Evolutionary conservation across 1,140 invertebrate species (phyloP), one percentile per base, ranked within the genome.

Genomic region (Sitobion miscanthi): DNA sequence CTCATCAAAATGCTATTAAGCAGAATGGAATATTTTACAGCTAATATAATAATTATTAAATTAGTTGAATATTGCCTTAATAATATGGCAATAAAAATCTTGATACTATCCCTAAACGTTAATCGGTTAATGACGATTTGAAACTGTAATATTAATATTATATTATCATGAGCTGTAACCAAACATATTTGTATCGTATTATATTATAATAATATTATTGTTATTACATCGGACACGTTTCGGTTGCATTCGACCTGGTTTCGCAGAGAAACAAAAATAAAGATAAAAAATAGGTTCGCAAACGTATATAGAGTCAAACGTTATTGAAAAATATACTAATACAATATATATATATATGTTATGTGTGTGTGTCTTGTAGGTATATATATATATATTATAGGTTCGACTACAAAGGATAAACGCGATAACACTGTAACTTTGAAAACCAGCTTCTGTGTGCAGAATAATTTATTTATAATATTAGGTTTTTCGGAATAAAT

Each of bases 1-100:
- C 86, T 88, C 86, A 88, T 88, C 86, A 88, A 88, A 88, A 88
- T 49, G 47, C 45, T 88, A 88, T 88, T 88, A 88, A 88, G 47
- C 30, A 7, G 30, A 49, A 49, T 35, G 30, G 86, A 88, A 88
- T 77, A 77, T 88, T 49, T 88, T 30, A 86, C 42, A 86, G 85
- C 30, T 47, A 85, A 45, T 42, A 38, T 42, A 47, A 42, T 47
- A 86, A 86, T 47, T 86, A 47, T 47, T 86, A 45, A 85, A 45
- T 85, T 42, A 45, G 21, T 42, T 45, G 23, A 85, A 87, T 42
- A 42, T 87, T n/a, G 1, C 42, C 49, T 49, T 87, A 87, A 87
- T 87, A 87, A 87, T 87, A 87, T n/a, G 42, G 21, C 45, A 86
- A 45, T 42, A 85, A 42, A 42, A 85, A 85, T 85, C 20, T 42